phyloP scores from a whole-genome alignment of 1,140 invertebrate species.

The Pantala flavescens region DNA sequence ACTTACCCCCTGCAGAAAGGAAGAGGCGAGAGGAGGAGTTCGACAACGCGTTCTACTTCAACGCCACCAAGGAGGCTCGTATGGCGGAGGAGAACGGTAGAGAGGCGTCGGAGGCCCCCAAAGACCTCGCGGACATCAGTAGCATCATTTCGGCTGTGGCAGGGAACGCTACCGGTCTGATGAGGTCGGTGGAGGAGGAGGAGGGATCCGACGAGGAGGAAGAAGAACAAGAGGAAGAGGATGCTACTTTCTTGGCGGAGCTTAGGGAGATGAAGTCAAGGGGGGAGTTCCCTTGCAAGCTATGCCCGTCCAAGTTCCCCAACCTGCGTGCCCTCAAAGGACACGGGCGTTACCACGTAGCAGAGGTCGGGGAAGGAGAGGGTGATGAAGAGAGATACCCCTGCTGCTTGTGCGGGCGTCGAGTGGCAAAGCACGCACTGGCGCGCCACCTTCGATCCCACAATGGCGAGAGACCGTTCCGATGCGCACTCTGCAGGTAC shows the following conservation, averaged over 20 bases:
- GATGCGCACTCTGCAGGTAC: slow-evolving; percentile 86
- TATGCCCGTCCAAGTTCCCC: slow-evolving; percentile 72
- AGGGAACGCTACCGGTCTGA: not conserved
- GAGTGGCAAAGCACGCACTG: slow-evolving; percentile 73
- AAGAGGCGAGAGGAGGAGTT: slow-evolving; percentile 21
- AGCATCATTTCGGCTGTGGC: slow-evolving; percentile 53
- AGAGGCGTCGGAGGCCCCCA: slow-evolving; percentile 34
- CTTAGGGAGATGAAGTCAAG: slow-evolving; percentile 75
- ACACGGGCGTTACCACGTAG: slow-evolving; percentile 68
- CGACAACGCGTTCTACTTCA: slow-evolving; percentile 20
- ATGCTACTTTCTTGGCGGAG: slow-evolving; percentile 54
- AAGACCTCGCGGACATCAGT: slow-evolving; percentile 73
- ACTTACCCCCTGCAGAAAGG: not conserved
- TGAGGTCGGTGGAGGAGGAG: slow-evolving; percentile 20
- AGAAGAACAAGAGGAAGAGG: slow-evolving; percentile 63
- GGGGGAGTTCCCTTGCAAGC: slow-evolving; percentile 77
- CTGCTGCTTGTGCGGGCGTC: slow-evolving; percentile 85
- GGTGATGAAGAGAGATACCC: slow-evolving; percentile 47
- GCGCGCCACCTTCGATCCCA: slow-evolving; percentile 84
- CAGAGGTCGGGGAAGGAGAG: slow-evolving; percentile 46
- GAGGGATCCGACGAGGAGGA: slow-evolving; percentile 36
- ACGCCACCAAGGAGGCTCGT: not conserved
- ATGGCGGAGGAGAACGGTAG: slow-evolving; percentile 9
- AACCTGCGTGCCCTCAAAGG: slow-evolving; percentile 83
- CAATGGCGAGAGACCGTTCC: slow-evolving; percentile 88